Base-by-base conservation (phyloP, 1,140 invertebrate species). In the Scaptodrosophila lebanonensis region DNA sequence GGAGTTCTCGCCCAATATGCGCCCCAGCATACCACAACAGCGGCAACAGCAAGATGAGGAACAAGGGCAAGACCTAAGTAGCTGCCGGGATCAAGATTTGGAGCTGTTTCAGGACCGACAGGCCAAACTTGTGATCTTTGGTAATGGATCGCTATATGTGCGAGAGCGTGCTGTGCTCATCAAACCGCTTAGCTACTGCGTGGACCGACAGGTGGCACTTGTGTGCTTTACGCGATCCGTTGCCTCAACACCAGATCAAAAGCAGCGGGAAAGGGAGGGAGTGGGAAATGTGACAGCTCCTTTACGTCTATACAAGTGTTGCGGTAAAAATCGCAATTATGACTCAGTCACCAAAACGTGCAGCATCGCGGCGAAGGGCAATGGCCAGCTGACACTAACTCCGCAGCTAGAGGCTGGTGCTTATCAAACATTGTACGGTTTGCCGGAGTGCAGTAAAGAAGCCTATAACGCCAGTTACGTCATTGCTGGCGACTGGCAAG, bases 321-420 rank as follows among this genome's bases (percentile, higher is more conserved):
- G 91, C 63, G 89, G 91, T 16, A 66, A 89, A 50, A 86, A 88
- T 48, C 88, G 89, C 3, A 85, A 88, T 40, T 93, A 90, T 75
- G 89, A 89, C 59, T 88, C 89, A 59, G 86, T 84, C 33, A 89
- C 84, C 45, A 88, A 87, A 63, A 64, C 87, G 42, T 88, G 89
- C 71, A 60, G 30, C 7, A 17, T 69, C 1, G 54, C 66, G 9
- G 11, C 49, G 1, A 30, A 16, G 7, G 25, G 5, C 2, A 47
- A 45, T 6, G 63, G 63, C 0, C 66, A 66, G 2, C 45, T 72
- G 0, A 42, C 53, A 5, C 38, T 75, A 27, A 33, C 45, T 0
- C 67, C 73, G 0, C 61, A 66, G 1, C 47, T 85, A 0, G 17
- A 61, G 1, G 9, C 44, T 12, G 66, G 50, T 5, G 62, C 61